Evolutionary conservation across 37 sponge, comb jelly and placozoan species (phyloP).

Genomic region (Chondrosia reniformis): DNA sequence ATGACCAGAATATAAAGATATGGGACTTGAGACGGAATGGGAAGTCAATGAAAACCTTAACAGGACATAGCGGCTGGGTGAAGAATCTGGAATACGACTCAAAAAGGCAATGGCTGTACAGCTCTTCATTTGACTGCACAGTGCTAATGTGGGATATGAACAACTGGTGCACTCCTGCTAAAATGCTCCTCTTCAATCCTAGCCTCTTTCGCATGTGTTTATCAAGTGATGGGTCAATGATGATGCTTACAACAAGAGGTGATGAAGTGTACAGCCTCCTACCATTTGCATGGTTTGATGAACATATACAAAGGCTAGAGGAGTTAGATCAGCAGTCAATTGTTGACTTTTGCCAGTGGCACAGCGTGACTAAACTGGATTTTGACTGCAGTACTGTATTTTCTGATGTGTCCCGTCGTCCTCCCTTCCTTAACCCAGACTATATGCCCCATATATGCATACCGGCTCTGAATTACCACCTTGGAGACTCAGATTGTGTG

Average conservation of each 20-base stretch:
- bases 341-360: background rate
- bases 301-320: background rate
- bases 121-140: conserved; percentile 5
- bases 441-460: too few relatives aligned
- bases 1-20: conserved; percentile 1
- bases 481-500: background rate
- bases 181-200: background rate
- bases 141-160: conserved; percentile 5
- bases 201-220: conserved; percentile 1
- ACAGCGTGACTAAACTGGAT: background rate
- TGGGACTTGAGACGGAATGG: background rate
- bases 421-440: background rate
- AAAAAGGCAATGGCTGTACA: background rate
- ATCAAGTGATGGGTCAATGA: background rate
- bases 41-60: background rate
- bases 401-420: background rate
- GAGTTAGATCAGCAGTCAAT: background rate
- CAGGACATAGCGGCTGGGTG: conserved; percentile 12
- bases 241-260: background rate
- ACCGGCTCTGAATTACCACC: too few relatives aligned
- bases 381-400: too few relatives aligned
- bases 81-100: conserved; percentile 14
- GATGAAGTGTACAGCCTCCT: background rate
- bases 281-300: background rate
- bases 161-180: background rate